Conservation (phyloP, 2,113 vertebrate species). For the Progne subis region DNA sequence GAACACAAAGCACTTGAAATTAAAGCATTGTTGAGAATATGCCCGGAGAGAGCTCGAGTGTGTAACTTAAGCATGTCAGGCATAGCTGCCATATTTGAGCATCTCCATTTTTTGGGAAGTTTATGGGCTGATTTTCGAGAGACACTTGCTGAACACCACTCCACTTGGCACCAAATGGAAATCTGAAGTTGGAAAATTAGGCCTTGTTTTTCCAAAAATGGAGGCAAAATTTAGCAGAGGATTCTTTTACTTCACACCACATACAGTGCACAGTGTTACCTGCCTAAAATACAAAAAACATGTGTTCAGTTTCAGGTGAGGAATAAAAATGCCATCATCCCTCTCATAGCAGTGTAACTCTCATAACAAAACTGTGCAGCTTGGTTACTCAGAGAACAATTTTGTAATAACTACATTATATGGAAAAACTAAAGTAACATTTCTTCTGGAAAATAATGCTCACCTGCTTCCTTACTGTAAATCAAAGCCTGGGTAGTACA, state of each 20-base stretch:
- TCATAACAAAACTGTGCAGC: neutral
- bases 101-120: neutral
- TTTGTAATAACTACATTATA: neutral
- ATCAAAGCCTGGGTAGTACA: neutral
- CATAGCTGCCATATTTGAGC: neutral
- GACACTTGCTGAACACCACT: neutral
- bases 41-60: rapidly evolving
- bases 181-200: neutral
- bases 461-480: neutral
- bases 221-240: neutral
- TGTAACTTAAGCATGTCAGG: neutral
- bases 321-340: neutral
- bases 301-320: neutral
- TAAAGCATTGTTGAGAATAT: neutral
- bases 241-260: neutral
- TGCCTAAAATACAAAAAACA: neutral
- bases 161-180: neutral
- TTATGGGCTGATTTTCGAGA: neutral
- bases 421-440: neutral
- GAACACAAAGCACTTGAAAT: neutral
- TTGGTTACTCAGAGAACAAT: neutral
- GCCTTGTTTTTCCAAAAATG: neutral
- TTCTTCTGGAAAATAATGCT: neutral
- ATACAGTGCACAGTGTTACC: neutral
- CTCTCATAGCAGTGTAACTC: neutral